These are phyloP conservation scores for Eristalis intricaria DNA, from an alignment of 2,888 invertebrate genomes.

Conservation along the genomic window DNA sequence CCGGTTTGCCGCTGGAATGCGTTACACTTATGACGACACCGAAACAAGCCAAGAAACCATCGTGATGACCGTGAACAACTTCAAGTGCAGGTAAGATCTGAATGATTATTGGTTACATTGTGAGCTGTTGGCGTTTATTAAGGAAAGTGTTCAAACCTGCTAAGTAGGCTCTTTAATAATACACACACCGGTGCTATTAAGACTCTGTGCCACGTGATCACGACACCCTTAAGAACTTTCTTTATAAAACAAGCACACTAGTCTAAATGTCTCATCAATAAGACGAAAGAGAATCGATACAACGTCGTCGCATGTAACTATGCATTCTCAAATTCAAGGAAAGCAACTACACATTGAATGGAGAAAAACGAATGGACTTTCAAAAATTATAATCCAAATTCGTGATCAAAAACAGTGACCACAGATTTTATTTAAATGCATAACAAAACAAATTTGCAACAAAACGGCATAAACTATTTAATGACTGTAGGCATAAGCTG, in stretches of 20 bases:
- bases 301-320: no score
- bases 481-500: slow-evolving; percentile 45
- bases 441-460: background rate
- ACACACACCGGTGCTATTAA: no score
- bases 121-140: background rate
- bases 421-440: background rate
- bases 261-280: no score
- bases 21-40: background rate
- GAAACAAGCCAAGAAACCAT: background rate
- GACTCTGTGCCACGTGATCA: no score
- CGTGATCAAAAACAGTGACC: background rate
- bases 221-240: no score
- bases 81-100: background rate
- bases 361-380: no score
- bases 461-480: background rate
- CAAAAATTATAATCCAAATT: background rate
- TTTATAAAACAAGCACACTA: no score
- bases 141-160: background rate
- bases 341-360: no score
- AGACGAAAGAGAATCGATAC: no score
- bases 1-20: background rate
- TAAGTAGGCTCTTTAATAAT: no score
- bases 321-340: no score
- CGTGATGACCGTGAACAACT: background rate
- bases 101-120: no score